These are phyloP conservation scores for Butastur rufipennis DNA, from an alignment of 2,113 vertebrate genomes.

Conservation along the genomic window DNA sequence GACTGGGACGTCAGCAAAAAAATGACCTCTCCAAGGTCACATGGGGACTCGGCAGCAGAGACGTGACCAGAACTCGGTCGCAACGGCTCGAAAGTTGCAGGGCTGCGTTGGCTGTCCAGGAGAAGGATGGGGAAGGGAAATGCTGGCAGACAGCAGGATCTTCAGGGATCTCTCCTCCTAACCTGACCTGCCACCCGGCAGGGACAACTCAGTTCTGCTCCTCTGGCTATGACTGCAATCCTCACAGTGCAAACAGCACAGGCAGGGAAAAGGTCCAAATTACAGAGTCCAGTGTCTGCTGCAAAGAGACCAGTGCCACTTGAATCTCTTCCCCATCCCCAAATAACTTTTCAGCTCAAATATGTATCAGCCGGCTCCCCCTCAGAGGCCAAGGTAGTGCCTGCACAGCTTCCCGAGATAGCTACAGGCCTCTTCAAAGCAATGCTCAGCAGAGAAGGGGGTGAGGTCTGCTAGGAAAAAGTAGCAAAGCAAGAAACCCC, in stretches of 20 bases:
- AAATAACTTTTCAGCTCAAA: neutral
- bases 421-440: neutral
- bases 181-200: neutral
- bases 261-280: neutral
- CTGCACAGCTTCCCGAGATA: neutral
- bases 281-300: neutral
- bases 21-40: conserved; percentile 34
- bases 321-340: neutral
- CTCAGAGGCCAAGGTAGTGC: neutral
- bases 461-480: neutral
- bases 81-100: neutral
- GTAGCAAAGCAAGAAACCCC: conserved; percentile 49
- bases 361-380: neutral
- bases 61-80: neutral
- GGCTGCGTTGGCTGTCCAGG: neutral
- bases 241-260: neutral
- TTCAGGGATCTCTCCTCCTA: neutral
- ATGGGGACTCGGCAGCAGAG: neutral
- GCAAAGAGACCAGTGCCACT: neutral
- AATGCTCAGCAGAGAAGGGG: accelerated
- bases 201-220: neutral
- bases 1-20: neutral
- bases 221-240: neutral
- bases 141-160: accelerated
- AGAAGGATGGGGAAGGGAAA: neutral